These are phyloP conservation scores for Drosophila subquinaria DNA, from an alignment of 2,888 invertebrate species.

Conservation along the genomic window DNA sequence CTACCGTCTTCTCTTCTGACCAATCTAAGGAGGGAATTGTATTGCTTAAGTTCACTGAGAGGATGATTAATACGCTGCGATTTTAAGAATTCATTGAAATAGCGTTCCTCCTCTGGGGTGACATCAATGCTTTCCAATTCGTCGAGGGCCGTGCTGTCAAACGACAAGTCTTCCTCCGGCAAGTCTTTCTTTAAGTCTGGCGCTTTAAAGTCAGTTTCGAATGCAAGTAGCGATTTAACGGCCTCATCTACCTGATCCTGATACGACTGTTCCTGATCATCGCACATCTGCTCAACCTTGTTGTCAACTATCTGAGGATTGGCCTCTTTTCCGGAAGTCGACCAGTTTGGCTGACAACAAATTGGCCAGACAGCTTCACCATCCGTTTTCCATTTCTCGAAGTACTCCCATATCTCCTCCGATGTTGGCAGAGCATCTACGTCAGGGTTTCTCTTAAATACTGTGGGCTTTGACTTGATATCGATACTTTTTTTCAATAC, in stretches of 20 bases:
- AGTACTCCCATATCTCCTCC: not conserved
- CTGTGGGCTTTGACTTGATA: not conserved
- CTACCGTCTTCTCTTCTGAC: not conserved
- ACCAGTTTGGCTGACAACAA: not conserved
- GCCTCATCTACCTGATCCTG: not conserved
- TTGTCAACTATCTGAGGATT: not conserved
- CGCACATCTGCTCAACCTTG: not conserved
- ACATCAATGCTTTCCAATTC: not conserved
- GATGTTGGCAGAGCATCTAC: not conserved
- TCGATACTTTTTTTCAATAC: not conserved
- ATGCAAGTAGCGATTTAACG: not conserved
- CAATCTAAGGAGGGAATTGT: not conserved
- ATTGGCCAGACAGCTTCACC: not conserved
- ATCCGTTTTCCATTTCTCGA: not conserved
- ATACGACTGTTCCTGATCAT: not conserved
- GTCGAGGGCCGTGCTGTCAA: not conserved
- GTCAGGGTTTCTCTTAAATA: not conserved
- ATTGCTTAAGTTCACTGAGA: not conserved
- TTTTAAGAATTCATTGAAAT: not conserved
- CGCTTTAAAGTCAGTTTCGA: not conserved
- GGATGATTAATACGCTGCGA: not conserved
- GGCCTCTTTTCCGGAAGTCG: not conserved
- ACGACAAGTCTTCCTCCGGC: not conserved
- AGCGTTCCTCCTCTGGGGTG: not conserved
- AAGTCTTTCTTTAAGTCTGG: not conserved